phyloP scores from a whole-genome alignment of 1,140 invertebrate genomes.

The Anastatus disparis region DNA sequence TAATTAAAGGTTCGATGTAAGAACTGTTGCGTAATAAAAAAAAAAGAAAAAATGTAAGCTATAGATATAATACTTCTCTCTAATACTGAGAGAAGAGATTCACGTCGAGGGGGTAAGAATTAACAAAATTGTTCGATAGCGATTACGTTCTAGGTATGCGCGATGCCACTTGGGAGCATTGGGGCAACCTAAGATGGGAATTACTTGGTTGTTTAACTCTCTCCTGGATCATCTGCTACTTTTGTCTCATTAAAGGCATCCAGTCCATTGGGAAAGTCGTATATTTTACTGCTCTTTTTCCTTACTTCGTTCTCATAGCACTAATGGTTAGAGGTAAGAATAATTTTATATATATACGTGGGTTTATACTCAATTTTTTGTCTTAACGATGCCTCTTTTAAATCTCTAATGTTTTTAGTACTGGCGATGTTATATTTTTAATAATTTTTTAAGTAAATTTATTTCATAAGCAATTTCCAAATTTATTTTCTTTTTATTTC shows the following conservation, averaged over 20 bases:
- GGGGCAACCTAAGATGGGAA: conserved; percentile 78
- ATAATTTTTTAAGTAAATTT: no score
- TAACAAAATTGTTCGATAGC: conserved; percentile 57
- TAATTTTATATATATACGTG: neutral
- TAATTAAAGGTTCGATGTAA: no score
- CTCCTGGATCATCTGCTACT: conserved; percentile 80
- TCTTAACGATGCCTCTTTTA: no score
- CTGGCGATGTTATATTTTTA: no score
- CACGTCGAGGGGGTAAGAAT: neutral
- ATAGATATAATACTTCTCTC: no score
- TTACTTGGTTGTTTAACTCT: conserved; percentile 76
- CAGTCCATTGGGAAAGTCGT: conserved; percentile 85
- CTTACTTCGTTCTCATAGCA: conserved; percentile 79
- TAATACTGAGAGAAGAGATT: no score
- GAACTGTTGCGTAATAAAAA: no score
- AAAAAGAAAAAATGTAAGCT: no score
- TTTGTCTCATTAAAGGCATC: conserved; percentile 75
- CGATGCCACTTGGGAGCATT: conserved; percentile 72
- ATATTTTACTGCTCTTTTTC: conserved; percentile 81
- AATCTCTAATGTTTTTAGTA: no score
- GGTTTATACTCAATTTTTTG: no score
- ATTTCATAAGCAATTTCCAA: no score
- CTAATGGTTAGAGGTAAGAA: conserved; percentile 72
- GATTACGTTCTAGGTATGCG: conserved; percentile 72
- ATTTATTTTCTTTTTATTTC: no score